Base-by-base conservation (phyloP, 2,888 invertebrate species). In the Himalopsyche anomala region DNA sequence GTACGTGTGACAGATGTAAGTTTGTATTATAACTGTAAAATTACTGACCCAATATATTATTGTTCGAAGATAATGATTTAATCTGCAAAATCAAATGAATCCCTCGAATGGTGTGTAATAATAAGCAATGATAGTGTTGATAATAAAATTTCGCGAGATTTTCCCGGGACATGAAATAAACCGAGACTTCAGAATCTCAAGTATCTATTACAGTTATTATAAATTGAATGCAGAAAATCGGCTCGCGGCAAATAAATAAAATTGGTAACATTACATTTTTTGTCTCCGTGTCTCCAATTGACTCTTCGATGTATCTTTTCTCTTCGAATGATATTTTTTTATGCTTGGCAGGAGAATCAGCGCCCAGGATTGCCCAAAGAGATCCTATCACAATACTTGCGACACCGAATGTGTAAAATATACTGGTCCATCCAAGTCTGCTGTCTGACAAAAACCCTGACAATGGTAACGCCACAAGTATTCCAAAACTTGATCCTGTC, bases 401-500 rank as follows among this genome's bases (percentile, higher is more conserved):
- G 8, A 93, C 90, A 0, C 96, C 97, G 89, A 96, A 96, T 82
- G 96, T 92, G 88, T 97, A 96, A 90, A 97, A 97, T 83, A 96
- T 94, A 5, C 95, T 94, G 0, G 97, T 96, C 97, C 97, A 97
- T 9, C 97, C 97, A 8, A 94, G 90, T 0, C 91, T 85, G 0
- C 96, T 95, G 0, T 94, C 93, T 0, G 96, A 95, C 80, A 98
- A 92, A 62, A 95, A 92, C 0, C 97, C 97, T 9, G 96, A 95
- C 62, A 95, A 91, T 0, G 96, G 95, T 90, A 97, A 90, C 83
- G 96, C 95, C 0, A 97, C 90, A 0, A 97, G 96, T 0, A 96
- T 96, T 4, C 98, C 98, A 11, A 97, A 93, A 89, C 96, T 96
- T 88, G 95, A 95, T 54, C 97, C 97, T 90, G 92, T 89, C 83